Base-by-base conservation (phyloP, 2,888 invertebrate genomes). In the Andricus quercusramuli region DNA sequence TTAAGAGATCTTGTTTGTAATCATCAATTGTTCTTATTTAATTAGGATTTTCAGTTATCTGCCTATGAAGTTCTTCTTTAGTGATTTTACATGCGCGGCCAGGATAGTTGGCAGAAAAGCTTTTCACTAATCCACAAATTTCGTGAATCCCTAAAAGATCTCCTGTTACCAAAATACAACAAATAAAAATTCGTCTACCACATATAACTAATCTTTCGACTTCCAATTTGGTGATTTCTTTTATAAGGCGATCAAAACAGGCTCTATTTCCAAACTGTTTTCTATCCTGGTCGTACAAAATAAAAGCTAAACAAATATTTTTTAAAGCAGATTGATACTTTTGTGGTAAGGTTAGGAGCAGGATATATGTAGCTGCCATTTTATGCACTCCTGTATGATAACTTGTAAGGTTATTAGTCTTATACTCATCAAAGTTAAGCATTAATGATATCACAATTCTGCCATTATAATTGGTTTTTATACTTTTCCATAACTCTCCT, bases 51-150 rank as follows among this genome's bases (percentile, higher is more conserved):
- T 67, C 68, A 22, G 51, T 62, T 59, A 56, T 67, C 32, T 67
- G 70, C 3, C n/a, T 77, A 44, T 37, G 15, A 67, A 84, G 78
- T 68, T 70, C 74, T 41, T 66, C 66, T 22, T 47, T 32, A 62
- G 77, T 68, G 32, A 85, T 83, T 80, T 80, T 81, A n/a, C 83
- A 83, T n/a, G n/a, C n/a, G n/a, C n/a, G n/a, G n/a, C n/a, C n/a
- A n/a, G n/a, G n/a, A n/a, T n/a, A n/a, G n/a, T n/a, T n/a, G n/a
- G n/a, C n/a, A n/a, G n/a, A n/a, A n/a, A n/a, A n/a, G n/a, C n/a
- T n/a, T n/a, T n/a, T n/a, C n/a, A n/a, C n/a, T n/a, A n/a, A n/a
- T n/a, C n/a, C n/a, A n/a, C n/a, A n/a, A n/a, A n/a, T n/a, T n/a
- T n/a, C n/a, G n/a, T n/a, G n/a, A n/a, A n/a, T n/a, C n/a, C n/a